Conservation (phyloP, 2,888 invertebrate species). For the Drosophila villosipedis region DNA sequence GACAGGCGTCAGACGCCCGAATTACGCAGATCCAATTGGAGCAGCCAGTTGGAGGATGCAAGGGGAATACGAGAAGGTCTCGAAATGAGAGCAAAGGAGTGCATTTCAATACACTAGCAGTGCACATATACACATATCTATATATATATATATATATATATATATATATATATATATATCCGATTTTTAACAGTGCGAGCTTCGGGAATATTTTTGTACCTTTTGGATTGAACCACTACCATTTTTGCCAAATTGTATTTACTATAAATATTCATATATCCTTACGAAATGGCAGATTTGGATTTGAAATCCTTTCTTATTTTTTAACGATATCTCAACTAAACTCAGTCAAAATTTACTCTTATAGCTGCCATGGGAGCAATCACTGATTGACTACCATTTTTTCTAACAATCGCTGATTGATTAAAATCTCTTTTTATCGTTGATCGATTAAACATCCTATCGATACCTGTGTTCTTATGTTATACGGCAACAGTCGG, state of each 20-base stretch:
- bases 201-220: neutral
- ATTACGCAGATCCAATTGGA: constrained; percentile 67
- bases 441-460: neutral
- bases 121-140: neutral
- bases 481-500: neutral
- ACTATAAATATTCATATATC: neutral
- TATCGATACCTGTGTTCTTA: neutral
- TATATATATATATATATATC: too few species aligned
- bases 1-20: constrained; percentile 64
- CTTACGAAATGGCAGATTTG: neutral
- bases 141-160: too few species aligned
- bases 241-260: neutral
- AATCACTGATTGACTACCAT: neutral
- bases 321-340: neutral
- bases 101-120: neutral
- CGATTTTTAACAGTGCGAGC: neutral
- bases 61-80: neutral
- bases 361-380: neutral
- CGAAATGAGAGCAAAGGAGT: neutral
- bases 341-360: neutral
- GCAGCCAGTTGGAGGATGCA: neutral
- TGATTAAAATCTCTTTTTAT: neutral
- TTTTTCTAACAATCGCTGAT: neutral
- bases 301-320: neutral
- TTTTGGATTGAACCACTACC: neutral